Evolutionary conservation across 2,888 invertebrate species (phyloP), one percentile per base, ranked within the genome.

Genomic region (Villa cingulata): DNA sequence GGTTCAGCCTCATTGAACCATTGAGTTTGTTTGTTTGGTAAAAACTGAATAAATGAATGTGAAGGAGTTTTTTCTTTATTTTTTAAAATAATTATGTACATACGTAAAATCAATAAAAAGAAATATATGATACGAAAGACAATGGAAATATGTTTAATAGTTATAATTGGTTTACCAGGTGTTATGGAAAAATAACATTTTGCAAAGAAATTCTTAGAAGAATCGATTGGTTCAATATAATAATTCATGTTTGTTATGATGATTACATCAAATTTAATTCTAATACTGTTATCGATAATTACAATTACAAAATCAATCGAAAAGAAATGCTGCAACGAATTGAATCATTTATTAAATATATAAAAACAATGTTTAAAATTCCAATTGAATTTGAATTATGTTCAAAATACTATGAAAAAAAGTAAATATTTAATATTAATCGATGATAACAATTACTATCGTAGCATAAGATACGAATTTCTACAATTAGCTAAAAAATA

Each of bases 381-480:
- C n/a, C 34, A 19, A 16, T 19, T 27, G 7, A 12, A 7, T 44
- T 41, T 37, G 5, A 16, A 42, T 12, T 37, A 6, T 34, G 40
- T 23, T 3, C 18, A 29, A 37, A 27, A 29, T 45, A 18, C 14
- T 17, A 39, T 19, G 12, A 29, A 12, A n/a, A 32, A 15, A 6
- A n/a, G n/a, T n/a, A 18, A 42, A 3, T 56, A 51, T 45, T 5
- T 65, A 2, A 56, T 67, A 12, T n/a, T 67, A 19, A 61, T 63
- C 46, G 68, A 67, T 54, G 68, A 67, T 48, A 67, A 68, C 48
- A 59, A 65, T 44, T 67, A 62, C 41, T 68, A 67, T 47, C 55
- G 56, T 43, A 64, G 66, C 20, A 67, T 68, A 68, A 61, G 68
- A 15, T 57, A 63, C 44, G 61, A 64, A 46, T 46, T 66, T 1